Evolutionary conservation across 2,797 vertebrate species (phyloP), one percentile per base, ranked within the genome.

Genomic region (Aeoliscus strigatus): DNA sequence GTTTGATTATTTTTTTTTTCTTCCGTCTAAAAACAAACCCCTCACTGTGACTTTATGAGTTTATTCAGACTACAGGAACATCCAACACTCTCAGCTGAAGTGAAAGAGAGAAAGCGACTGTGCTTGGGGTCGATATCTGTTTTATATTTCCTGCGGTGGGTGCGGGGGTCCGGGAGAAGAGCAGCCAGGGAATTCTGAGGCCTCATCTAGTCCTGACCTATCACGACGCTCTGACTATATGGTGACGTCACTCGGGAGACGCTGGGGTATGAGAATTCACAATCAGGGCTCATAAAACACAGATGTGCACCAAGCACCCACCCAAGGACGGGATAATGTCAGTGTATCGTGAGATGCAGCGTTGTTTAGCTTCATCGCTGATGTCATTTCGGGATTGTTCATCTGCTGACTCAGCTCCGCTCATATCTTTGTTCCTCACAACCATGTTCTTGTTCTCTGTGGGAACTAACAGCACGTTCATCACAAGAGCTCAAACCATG

Each of bases 121-220:
- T n/a, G n/a, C n/a, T n/a, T n/a, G 66, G 69, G 63, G 59, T 76
- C 64, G 54, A 67, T 50, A 72, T 77, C n/a, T n/a, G 80, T 72
- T 80, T 73, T 68, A 60, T 24, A 73, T 79, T 83, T 83, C 77
- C 78, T 79, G 74, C 46, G 56, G 66, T 15, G 31, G 42, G 54
- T 46, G n/a, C 43, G 16, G 47, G 58, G 70, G 60, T 51, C 29
- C 52, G n/a, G n/a, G n/a, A 42, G 50, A 34, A 66, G 35, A 45
- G 39, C 41, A 58, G 29, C 42, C 12, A 37, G 63, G 75, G 52
- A 68, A 71, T 70, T 69, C 45, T 62, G 64, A 56, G 66, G 66
- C 46, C 66, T 75, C 66, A 27, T 47, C 50, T 18, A 53, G 48
- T 31, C 57, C 59, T 67, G 70, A 78, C 61, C 70, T 64, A 60